Conservation (phyloP, 2,888 invertebrate species). For the Melipona bicolor region DNA sequence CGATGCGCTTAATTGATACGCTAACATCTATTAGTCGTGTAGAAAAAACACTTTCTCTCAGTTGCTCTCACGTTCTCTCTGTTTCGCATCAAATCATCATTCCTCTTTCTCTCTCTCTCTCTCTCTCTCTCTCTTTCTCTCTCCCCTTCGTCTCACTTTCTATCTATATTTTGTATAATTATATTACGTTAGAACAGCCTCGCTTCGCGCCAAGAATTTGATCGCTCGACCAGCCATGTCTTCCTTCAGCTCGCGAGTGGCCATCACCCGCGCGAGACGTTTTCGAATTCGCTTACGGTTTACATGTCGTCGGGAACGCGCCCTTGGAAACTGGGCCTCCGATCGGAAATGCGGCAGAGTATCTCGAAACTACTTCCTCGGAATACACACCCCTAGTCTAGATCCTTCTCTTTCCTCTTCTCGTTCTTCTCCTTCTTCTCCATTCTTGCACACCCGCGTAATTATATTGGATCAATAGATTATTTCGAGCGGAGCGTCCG, state of each 20-base stretch:
- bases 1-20: constrained; percentile 63
- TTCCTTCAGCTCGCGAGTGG: constrained; percentile 18
- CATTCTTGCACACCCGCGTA: not conserved
- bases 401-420: not conserved
- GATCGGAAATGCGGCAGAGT: constrained; percentile 2
- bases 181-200: constrained; percentile 58
- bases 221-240: constrained; percentile 53
- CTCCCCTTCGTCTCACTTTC: constrained; percentile 27
- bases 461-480: constrained; percentile 10
- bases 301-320: not conserved
- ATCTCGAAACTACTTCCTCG: not conserved
- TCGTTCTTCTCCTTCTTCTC: not conserved
- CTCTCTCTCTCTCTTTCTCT: constrained; percentile 28
- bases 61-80: constrained; percentile 4
- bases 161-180: constrained; percentile 49
- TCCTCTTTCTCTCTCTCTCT: constrained; percentile 32
- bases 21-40: constrained; percentile 69
- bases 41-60: constrained; percentile 70
- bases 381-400: not conserved
- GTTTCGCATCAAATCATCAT: constrained; percentile 35
- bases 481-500: not conserved
- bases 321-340: not conserved
- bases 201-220: constrained; percentile 57
- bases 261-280: not conserved
- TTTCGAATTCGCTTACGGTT: not conserved